Evolutionary conservation across 2,797 vertebrate species (phyloP), one percentile per base, ranked within the genome.

Genomic region (Cuculus canorus): DNA sequence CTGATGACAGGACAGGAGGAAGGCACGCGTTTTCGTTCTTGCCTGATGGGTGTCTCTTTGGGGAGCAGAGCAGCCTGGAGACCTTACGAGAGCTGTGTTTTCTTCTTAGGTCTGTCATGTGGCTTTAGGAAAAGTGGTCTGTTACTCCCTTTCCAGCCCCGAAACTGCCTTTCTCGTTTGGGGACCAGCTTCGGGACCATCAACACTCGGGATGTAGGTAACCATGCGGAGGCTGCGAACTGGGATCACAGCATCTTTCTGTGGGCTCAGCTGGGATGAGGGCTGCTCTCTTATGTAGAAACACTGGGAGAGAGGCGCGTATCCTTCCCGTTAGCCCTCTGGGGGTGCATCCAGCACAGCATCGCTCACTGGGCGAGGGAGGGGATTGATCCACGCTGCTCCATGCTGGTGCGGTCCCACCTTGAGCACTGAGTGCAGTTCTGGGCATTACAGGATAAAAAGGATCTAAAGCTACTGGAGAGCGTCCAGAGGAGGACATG

Each of bases 201-300:
- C 27, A 17, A 11, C 5, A 0, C 9, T 23, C 50, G 10, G 35
- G 64, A 60, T 5, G 25, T 43, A 50, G 33, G 64, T 47, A n/a
- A 32, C 7, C 0, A 0, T 11, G 41, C 60, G 43, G 17, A 63
- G 15, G 43, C 54, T 64, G 59, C 1, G 5, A 35, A 22, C n/a
- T 28, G 64, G 47, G 63, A 69, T 30, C 30, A 8, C 47, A 80
- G 91, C 59, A 82, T 61, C 63, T 12, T 71, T 50, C 66, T 41
- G 17, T 16, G 45, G 70, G 57, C 64, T 60, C 2, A 1, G 39
- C 43, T 37, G 48, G 35, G 28, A 18, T 17, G 8, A 61, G 24
- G 24, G 33, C 8, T 50, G 75, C 17, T 33, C 54, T 9, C 56
- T 24, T 11, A 5, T 56, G 23, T 4, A 0, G 25, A 28, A 6